phyloP scores from a whole-genome alignment of 2,797 vertebrate species.

The Acrocephalus scirpaceus region DNA sequence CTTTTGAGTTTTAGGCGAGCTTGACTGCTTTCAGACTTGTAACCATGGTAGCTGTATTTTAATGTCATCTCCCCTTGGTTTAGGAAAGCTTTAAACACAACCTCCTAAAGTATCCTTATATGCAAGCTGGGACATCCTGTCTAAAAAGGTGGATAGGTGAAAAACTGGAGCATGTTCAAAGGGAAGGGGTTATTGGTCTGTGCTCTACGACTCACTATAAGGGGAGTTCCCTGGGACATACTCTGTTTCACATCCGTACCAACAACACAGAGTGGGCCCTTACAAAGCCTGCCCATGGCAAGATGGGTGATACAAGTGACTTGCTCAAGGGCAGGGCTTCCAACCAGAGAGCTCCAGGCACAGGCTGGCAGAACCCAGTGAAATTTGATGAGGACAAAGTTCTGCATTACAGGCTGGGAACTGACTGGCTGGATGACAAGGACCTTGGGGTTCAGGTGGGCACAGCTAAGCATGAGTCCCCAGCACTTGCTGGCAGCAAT shows the following conservation, averaged over 20 bases:
- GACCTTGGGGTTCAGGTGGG: neutral
- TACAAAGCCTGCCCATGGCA: neutral
- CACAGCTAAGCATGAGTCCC: neutral
- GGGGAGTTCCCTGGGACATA: neutral
- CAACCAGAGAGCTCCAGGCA: neutral
- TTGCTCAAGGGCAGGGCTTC: neutral
- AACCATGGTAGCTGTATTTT: neutral
- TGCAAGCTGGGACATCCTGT: neutral
- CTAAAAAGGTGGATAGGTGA: neutral
- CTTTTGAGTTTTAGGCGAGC: neutral
- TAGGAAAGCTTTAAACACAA: neutral
- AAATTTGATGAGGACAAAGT: neutral
- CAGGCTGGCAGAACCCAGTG: neutral
- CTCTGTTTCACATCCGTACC: neutral
- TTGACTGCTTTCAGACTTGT: neutral
- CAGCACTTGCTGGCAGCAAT: rapidly evolving
- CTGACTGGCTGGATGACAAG: neutral
- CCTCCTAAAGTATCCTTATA: neutral
- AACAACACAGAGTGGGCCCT: neutral
- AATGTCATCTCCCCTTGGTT: neutral
- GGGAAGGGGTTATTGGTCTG: neutral
- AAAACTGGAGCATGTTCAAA: neutral
- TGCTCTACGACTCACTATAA: neutral
- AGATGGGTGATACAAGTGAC: neutral
- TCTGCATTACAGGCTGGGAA: neutral